These are phyloP conservation scores for Ellobium chinense DNA, from an alignment of 2,888 invertebrate species.

Conservation along the genomic window DNA sequence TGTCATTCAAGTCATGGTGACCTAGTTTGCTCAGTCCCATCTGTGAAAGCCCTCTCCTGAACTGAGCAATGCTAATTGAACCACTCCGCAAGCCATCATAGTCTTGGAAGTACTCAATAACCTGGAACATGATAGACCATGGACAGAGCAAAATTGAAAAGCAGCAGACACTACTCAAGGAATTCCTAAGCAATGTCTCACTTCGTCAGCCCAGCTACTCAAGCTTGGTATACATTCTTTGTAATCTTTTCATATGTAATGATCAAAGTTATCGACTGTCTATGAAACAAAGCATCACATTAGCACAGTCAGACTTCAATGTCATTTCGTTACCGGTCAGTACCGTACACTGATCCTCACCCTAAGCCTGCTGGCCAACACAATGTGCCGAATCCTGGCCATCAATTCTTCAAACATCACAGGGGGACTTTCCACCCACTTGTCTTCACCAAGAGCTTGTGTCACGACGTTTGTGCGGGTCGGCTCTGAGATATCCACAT, in stretches of 20 bases:
- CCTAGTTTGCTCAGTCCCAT: conserved; percentile 77
- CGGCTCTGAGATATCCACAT: conserved; percentile 60
- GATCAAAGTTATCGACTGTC: no score
- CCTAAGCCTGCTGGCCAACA: conserved; percentile 75
- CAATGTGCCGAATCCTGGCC: conserved; percentile 76
- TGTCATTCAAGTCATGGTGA: conserved; percentile 74
- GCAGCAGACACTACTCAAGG: no score
- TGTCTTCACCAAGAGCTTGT: conserved; percentile 41
- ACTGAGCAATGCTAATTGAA: conserved; percentile 75
- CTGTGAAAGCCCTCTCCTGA: conserved; percentile 73
- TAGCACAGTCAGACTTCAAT: no score
- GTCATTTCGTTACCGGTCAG: no score
- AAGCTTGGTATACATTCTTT: no score
- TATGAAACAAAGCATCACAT: no score
- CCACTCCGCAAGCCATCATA: conserved; percentile 77
- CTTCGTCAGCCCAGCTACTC: no score
- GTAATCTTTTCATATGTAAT: no score
- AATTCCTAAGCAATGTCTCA: no score
- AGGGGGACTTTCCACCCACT: conserved; percentile 57
- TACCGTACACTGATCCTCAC: conserved; percentile 59
- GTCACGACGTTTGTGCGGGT: conserved; percentile 58
- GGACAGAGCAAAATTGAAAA: no score
- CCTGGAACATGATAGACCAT: conserved; percentile 58
- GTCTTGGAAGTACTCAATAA: conserved; percentile 77
- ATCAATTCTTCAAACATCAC: conserved; percentile 75